Evolutionary conservation across 2,113 vertebrate genomes (phyloP).

Genomic region (Blennius ocellaris): DNA sequence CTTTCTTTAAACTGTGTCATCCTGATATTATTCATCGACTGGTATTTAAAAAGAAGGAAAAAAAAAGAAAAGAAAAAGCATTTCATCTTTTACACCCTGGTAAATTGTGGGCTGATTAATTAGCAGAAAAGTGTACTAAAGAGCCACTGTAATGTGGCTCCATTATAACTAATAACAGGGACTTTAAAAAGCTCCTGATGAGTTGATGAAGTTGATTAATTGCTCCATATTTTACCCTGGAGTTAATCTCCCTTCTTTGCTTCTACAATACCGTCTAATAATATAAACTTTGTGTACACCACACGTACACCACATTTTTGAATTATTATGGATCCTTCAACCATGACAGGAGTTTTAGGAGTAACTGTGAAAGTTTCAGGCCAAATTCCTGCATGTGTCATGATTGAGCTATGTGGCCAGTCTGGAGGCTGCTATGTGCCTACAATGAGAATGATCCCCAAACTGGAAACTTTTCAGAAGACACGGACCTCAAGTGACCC

Average conservation of each 20-base stretch:
- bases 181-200: slow-evolving; percentile 58
- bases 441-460: slow-evolving; percentile 16
- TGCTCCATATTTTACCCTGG: slow-evolving; percentile 43
- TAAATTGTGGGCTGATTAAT: slow-evolving; percentile 42
- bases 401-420: slow-evolving; percentile 17
- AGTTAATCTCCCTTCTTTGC: not conserved
- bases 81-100: not conserved
- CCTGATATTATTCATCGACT: not conserved
- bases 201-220: slow-evolving; percentile 71
- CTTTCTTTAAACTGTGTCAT: not conserved
- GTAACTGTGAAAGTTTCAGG: slow-evolving; percentile 46
- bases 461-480: slow-evolving; percentile 1
- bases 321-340: slow-evolving; percentile 54
- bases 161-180: slow-evolving; percentile 41
- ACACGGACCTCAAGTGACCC: slow-evolving; percentile 29
- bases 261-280: not conserved
- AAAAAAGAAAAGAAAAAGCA: not conserved
- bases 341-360: slow-evolving; percentile 54
- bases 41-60: not conserved
- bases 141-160: slow-evolving; percentile 5
- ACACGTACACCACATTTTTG: slow-evolving; percentile 5
- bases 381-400: slow-evolving; percentile 35
- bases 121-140: slow-evolving; percentile 36
- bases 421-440: not conserved
- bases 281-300: slow-evolving; percentile 52